Evolutionary conservation across 2,888 invertebrate genomes (phyloP).

Genomic region (Sphecodes monilicornis): DNA sequence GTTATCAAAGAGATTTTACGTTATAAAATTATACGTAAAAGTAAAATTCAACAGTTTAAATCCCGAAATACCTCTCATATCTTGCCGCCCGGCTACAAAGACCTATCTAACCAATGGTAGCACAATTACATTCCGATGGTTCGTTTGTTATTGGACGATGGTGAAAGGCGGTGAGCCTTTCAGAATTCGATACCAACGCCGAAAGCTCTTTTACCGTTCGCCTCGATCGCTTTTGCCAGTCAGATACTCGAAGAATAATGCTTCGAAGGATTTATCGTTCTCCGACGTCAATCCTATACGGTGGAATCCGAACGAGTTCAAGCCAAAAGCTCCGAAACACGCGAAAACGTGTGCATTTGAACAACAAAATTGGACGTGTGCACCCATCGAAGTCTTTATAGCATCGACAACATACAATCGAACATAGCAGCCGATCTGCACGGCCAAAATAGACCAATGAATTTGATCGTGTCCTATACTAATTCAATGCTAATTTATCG

Average conservation of each 20-base stretch:
- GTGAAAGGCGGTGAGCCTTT: not conserved
- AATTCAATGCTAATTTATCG: conserved; percentile 76
- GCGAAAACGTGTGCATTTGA: conserved; percentile 27
- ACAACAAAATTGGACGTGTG: conserved; percentile 42
- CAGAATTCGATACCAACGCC: conserved; percentile 20
- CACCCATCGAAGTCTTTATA: not conserved
- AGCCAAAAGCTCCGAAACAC: conserved; percentile 26
- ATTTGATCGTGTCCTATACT: conserved; percentile 70
- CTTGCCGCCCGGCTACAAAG: not conserved
- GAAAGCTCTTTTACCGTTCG: conserved; percentile 23
- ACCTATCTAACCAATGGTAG: not conserved
- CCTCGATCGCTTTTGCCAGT: conserved; percentile 12
- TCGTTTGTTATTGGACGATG: not conserved
- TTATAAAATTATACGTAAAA: too few species aligned
- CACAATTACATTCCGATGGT: conserved; percentile 1
- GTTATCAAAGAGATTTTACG: not conserved
- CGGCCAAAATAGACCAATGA: conserved; percentile 55
- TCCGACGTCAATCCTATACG: conserved; percentile 22
- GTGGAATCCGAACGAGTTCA: conserved; percentile 20
- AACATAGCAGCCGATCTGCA: not conserved
- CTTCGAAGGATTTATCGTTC: conserved; percentile 40
- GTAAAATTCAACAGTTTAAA: not conserved
- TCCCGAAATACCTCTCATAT: conserved; percentile 4
- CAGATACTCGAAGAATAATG: conserved; percentile 43
- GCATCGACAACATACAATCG: not conserved